Evolutionary conservation across 2,888 invertebrate genomes (phyloP).

Genomic region (Physocephala rufipes): DNA sequence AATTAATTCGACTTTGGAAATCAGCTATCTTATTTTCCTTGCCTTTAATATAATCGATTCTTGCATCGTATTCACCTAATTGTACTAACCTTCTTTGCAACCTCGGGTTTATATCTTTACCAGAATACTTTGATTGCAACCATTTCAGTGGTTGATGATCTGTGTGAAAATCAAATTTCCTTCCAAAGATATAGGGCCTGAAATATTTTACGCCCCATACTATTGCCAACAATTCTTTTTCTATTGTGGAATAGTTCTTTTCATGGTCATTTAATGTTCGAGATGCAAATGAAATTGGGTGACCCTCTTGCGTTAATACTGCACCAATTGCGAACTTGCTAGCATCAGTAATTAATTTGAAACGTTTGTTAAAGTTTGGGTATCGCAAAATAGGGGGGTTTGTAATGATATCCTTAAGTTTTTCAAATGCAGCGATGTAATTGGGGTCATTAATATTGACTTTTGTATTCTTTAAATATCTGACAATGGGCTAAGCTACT

Average conservation of each 20-base stretch:
- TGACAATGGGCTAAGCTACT: slow-evolving; percentile 44
- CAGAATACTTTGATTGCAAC: slow-evolving; percentile 37
- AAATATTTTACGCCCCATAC: slow-evolving; percentile 51
- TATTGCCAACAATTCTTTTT: slow-evolving; percentile 55
- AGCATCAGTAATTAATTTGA: slow-evolving; percentile 33
- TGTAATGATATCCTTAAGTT: slow-evolving; percentile 40
- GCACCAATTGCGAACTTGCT: slow-evolving; percentile 18
- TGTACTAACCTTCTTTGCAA: slow-evolving; percentile 52
- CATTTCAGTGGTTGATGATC: slow-evolving; percentile 53
- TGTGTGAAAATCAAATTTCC: slow-evolving; percentile 49
- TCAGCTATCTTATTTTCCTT: slow-evolving; percentile 32
- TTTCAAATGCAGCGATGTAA: slow-evolving; percentile 35
- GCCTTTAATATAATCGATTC: slow-evolving; percentile 44
- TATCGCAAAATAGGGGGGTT: slow-evolving; percentile 30
- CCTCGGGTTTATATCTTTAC: slow-evolving; percentile 49
- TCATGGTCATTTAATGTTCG: slow-evolving; percentile 47
- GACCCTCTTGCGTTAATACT: slow-evolving; percentile 47
- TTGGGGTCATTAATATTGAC: slow-evolving; percentile 42
- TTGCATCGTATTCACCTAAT: slow-evolving; percentile 51
- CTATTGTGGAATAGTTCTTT: slow-evolving; percentile 50
- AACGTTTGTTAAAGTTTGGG: slow-evolving; percentile 50
- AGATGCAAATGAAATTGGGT: slow-evolving; percentile 50
- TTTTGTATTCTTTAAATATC: slow-evolving; percentile 42
- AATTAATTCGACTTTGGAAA: slow-evolving; percentile 30
- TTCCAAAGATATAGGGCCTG: slow-evolving; percentile 51